Percentiles rank a stretch among this genome's conserved stretches.
These are phyloP conservation scores for Augiades crinisus DNA, from an alignment of 2,888 invertebrate species.

Conservation along the genomic window DNA sequence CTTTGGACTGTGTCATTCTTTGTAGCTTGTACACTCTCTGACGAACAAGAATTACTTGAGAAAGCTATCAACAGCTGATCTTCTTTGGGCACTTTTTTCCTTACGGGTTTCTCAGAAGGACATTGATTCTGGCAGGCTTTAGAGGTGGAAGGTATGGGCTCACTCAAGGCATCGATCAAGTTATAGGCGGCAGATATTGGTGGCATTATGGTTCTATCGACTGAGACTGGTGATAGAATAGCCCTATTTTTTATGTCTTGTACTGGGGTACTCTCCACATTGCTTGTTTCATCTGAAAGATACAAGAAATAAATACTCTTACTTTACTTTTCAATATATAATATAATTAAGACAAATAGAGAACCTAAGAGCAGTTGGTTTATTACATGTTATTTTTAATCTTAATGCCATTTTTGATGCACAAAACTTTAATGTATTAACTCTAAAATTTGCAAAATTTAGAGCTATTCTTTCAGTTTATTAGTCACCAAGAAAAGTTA, in stretches of 20 bases:
- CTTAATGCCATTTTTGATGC: no score
- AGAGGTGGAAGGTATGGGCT: slow-evolving; percentile 55
- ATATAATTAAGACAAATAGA: no score
- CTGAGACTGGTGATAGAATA: slow-evolving; percentile 31
- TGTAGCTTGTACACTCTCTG: slow-evolving; percentile 50
- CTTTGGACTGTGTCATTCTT: slow-evolving; percentile 36
- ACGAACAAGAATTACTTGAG: slow-evolving; percentile 59
- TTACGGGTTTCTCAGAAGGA: slow-evolving; percentile 43
- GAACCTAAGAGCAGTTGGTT: no score
- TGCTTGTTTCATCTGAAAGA: slow-evolving; percentile 45
- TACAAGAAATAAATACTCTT: neutral
- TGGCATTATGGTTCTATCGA: no score
- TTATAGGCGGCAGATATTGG: no score
- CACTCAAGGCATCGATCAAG: slow-evolving; percentile 59
- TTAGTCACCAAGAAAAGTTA: no score
- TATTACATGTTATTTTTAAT: no score
- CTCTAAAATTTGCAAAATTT: no score
- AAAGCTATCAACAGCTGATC: slow-evolving; percentile 58
- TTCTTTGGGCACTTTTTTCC: slow-evolving; percentile 43
- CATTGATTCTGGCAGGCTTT: slow-evolving; percentile 48
- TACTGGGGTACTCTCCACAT: slow-evolving; percentile 49
- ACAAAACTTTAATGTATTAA: no score
- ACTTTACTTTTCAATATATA: no score
- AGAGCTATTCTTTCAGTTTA: no score
- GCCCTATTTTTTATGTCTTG: slow-evolving; percentile 44